Conservation (phyloP, 2,888 invertebrate genomes). For the Hirudinaria manillensis region DNA sequence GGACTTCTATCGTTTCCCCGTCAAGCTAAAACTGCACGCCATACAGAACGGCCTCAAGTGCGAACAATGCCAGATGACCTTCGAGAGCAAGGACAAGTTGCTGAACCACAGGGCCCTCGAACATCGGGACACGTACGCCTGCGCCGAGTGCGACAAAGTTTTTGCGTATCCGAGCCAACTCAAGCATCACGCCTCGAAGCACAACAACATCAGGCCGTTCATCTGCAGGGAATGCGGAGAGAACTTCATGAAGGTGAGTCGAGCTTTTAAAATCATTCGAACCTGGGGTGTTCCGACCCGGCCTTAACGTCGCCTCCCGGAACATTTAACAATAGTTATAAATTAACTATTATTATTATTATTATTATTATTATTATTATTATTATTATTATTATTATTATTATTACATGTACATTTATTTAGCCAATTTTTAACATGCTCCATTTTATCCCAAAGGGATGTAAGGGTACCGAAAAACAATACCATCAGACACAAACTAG, state of each 20-base stretch:
- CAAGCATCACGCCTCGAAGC: slow-evolving; percentile 43
- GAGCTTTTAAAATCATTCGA: background rate
- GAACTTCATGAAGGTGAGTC: slow-evolving; percentile 53
- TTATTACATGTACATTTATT: too few species aligned
- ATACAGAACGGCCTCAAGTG: slow-evolving; percentile 36
- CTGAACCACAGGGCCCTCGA: slow-evolving; percentile 42
- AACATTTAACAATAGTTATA: background rate
- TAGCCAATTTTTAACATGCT: too few species aligned
- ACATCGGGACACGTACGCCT: slow-evolving; percentile 44
- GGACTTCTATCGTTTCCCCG: background rate
- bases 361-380: background rate
- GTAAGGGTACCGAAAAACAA: too few species aligned
- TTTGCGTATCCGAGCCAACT: slow-evolving; percentile 54
- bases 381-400: background rate
- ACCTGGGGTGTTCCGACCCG: background rate
- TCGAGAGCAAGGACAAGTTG: slow-evolving; percentile 43
- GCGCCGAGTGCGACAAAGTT: slow-evolving; percentile 45
- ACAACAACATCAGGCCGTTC: slow-evolving; percentile 50
- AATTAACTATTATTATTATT: background rate
- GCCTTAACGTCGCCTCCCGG: background rate
- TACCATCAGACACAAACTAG: too few species aligned
- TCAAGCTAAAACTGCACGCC: too few species aligned
- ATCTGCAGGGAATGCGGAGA: slow-evolving; percentile 54
- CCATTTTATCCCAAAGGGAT: too few species aligned
- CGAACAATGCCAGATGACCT: slow-evolving; percentile 44